Evolutionary conservation across 1,140 invertebrate species (phyloP), one percentile per base, ranked within the genome.

Genomic region (Dufourea novaeangliae): DNA sequence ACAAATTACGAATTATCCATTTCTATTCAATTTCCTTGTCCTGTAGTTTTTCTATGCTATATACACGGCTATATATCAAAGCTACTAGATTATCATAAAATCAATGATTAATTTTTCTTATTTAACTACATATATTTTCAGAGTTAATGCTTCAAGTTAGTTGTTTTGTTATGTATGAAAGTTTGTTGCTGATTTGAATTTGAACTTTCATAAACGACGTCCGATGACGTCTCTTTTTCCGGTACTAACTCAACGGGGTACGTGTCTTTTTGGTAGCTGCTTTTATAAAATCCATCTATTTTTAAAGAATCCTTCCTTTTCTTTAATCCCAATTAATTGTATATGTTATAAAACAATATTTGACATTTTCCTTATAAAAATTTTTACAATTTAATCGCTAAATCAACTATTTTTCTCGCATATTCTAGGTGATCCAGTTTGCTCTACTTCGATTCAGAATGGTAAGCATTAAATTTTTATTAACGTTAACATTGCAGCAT

Each of bases 371-470:
- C 12, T 10, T 56, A 2, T 46, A 46, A 12, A 62, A 32, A 52
- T 50, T 63, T 52, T 62, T 80, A 32, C 12, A 66, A 56, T n/a
- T 29, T 6, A 14, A 12, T 44, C 12, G 20, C 14, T 29, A 39
- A 1, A 66, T 8, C 34, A 63, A 41, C 27, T n/a, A 50, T 37
- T 50, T 54, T 50, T 37, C 64, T 68, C 20, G n/a, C 41, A 32
- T 79, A 25, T 83, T 85, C 54, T 25, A 85, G 81, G 73, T 75
- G 22, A 10, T 52, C 71, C 71, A 22, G 0, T 34, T 37, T 50
- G 29, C 2, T 57, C 37, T 27, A 44, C 22, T 68, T 5, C 12
- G 12, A 12, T 37, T 57, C 68, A 80, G 8, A 46, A 85, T 85
- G 83, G 83, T 85, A 17, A 83, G 56, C 52, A 44, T 69, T 32